Conservation (phyloP, 2,113 vertebrate genomes). For the Sebastes fasciatus region DNA sequence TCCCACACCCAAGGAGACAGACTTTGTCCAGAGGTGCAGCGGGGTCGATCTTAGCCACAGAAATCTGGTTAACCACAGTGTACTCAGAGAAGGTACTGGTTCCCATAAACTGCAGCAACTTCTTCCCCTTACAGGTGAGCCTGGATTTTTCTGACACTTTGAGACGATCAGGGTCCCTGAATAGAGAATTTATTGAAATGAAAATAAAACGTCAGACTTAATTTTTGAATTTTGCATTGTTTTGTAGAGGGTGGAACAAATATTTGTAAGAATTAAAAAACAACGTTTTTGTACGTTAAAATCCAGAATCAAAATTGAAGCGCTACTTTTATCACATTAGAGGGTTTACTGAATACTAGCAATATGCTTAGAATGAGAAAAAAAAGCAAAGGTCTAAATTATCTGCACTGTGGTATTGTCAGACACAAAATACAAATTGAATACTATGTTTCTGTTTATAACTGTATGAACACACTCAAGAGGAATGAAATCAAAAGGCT, state of each 20-base stretch:
- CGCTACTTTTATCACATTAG: neutral
- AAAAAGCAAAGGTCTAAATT: no score
- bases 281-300: no score
- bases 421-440: neutral
- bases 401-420: neutral
- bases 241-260: neutral
- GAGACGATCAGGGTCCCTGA: slow-evolving; percentile 71
- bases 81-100: slow-evolving; percentile 89
- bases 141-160: slow-evolving; percentile 71
- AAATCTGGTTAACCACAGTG: slow-evolving; percentile 82
- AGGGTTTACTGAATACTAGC: neutral
- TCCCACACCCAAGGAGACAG: slow-evolving; percentile 86
- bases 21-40: slow-evolving; percentile 70
- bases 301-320: no score
- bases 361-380: neutral
- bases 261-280: neutral
- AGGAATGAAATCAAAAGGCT: neutral
- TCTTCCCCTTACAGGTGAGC: slow-evolving; percentile 87
- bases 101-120: slow-evolving; percentile 84
- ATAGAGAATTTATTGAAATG: neutral
- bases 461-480: neutral
- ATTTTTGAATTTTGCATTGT: neutral
- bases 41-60: slow-evolving; percentile 80
- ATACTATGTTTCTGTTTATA: neutral
- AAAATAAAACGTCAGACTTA: neutral